A percentile compares a stretch with the other conserved stretches of the same genome.
phyloP scores from a whole-genome alignment of 2,888 invertebrate species.

The Oxystoma pomonae region DNA sequence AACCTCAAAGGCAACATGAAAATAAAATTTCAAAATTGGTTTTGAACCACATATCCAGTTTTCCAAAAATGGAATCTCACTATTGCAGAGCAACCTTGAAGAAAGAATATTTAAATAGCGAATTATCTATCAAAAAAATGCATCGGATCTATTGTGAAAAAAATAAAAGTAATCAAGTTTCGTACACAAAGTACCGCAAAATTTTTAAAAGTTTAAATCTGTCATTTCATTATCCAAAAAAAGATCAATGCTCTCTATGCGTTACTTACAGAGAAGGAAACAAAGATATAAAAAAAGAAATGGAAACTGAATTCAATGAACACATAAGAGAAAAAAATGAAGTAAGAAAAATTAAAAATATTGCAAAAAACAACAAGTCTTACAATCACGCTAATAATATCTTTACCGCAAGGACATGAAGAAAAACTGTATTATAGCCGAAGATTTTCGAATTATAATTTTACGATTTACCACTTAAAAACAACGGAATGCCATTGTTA shows the following conservation, averaged over 20 bases:
- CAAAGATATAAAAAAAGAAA: constrained; percentile 17
- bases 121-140: constrained; percentile 13
- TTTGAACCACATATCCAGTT: constrained; percentile 19
- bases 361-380: neutral
- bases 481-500: constrained; percentile 11
- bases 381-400: constrained; percentile 8
- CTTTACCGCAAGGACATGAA: constrained; percentile 12
- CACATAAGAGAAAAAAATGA: neutral
- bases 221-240: constrained; percentile 27
- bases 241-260: constrained; percentile 29
- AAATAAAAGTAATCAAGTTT: no score
- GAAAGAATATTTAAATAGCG: constrained; percentile 17
- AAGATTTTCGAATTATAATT: constrained; percentile 10
- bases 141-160: no score
- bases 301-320: neutral
- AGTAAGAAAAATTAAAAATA: neutral
- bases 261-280: constrained; percentile 20
- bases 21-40: no score
- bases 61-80: constrained; percentile 20
- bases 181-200: constrained; percentile 21
- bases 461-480: constrained; percentile 8
- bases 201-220: constrained; percentile 25
- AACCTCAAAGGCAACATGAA: no score
- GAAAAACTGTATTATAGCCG: constrained; percentile 8
- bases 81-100: constrained; percentile 16